Evolutionary conservation across 2,888 invertebrate genomes (phyloP).

Genomic region (Epinotia ramella): DNA sequence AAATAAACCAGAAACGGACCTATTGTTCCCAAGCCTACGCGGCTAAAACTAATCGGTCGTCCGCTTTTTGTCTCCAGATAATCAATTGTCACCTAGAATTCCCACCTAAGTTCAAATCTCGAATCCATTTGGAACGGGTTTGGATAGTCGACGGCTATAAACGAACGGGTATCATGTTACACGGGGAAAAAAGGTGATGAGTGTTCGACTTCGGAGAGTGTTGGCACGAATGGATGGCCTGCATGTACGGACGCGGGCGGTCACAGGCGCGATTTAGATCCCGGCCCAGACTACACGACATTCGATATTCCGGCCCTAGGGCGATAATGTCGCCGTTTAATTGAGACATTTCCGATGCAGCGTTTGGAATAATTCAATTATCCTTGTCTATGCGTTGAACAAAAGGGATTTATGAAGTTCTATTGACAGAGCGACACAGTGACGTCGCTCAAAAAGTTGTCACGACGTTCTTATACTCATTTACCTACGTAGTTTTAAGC

Average conservation of each 20-base stretch:
- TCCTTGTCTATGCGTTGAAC: conserved; percentile 2
- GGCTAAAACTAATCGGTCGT: conserved; percentile 79
- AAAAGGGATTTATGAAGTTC: not conserved
- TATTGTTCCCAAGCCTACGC: conserved; percentile 82
- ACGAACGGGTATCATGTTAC: conserved; percentile 82
- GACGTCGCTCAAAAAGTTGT: not conserved
- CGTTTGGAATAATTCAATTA: conserved; percentile 7
- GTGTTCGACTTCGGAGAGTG: conserved; percentile 68
- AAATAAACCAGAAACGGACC: conserved; percentile 82
- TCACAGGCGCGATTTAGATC: conserved; percentile 63
- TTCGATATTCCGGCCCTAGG: conserved; percentile 58
- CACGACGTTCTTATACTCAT: not conserved
- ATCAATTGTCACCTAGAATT: conserved; percentile 83
- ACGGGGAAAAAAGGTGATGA: conserved; percentile 81
- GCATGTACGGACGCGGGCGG: conserved; percentile 59
- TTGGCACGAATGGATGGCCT: conserved; percentile 75
- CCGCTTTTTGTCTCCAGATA: conserved; percentile 80
- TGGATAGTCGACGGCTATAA: conserved; percentile 74
- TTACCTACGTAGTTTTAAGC: too few relatives aligned
- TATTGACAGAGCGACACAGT: not conserved
- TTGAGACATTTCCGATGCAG: conserved; percentile 41
- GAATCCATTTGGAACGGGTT: conserved; percentile 79
- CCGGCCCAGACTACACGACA: conserved; percentile 58
- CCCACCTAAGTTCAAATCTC: conserved; percentile 73
- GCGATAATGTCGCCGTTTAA: conserved; percentile 63